phyloP scores from a whole-genome alignment of 2,888 invertebrate species.

The Acleris sparsana region DNA sequence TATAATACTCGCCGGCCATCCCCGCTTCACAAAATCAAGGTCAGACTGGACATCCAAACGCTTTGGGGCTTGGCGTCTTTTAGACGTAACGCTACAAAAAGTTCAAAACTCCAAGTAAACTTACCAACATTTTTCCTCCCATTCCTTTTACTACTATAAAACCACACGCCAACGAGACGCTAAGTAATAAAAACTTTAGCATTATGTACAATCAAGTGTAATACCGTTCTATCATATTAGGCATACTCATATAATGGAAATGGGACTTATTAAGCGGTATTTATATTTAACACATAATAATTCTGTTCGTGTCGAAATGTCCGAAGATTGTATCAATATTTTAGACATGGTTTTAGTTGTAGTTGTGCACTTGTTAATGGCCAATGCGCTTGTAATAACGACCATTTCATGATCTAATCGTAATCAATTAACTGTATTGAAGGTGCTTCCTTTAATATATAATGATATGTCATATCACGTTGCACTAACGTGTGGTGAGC shows the following conservation, averaged over 20 bases:
- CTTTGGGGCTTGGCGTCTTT: too few relatives aligned
- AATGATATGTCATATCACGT: too few relatives aligned
- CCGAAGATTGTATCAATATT: neutral
- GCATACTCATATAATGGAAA: neutral
- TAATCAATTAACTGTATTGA: too few relatives aligned
- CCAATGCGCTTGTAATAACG: neutral
- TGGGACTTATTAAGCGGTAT: neutral
- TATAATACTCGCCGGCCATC: too few relatives aligned
- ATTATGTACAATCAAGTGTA: slow-evolving; percentile 3
- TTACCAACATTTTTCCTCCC: slow-evolving; percentile 14
- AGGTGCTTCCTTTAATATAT: too few relatives aligned
- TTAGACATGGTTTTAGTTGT: neutral
- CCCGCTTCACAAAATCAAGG: too few relatives aligned
- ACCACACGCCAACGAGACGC: neutral
- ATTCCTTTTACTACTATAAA: neutral
- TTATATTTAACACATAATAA: neutral
- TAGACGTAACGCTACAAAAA: too few relatives aligned
- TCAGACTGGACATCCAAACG: too few relatives aligned
- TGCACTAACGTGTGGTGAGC: too few relatives aligned
- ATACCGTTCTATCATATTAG: neutral
- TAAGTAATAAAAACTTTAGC: slow-evolving; percentile 6
- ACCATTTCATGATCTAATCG: neutral
- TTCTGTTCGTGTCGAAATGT: neutral
- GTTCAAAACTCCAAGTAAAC: neutral
- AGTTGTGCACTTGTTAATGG: neutral